phyloP scores from a whole-genome alignment of 2,113 vertebrate genomes.

The Phaethon lepturus region DNA sequence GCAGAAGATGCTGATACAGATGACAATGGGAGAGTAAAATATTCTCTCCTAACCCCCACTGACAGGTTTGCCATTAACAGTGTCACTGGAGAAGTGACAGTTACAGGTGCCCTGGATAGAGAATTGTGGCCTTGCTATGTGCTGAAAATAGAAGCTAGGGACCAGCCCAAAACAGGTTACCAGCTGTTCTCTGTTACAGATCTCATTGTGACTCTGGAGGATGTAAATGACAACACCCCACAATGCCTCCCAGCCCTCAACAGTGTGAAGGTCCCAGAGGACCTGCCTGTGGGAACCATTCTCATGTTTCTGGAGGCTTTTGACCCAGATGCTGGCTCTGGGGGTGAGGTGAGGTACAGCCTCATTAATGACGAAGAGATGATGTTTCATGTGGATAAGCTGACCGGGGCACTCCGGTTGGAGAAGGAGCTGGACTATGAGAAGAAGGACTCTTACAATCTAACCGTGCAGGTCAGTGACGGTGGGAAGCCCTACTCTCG shows the following conservation, averaged over 20 bases:
- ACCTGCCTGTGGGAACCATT: conserved; percentile 85
- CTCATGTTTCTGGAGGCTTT: conserved; percentile 90
- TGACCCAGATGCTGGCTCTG: conserved; percentile 86
- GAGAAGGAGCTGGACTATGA: conserved; percentile 94
- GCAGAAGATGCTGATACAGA: conserved; percentile 85
- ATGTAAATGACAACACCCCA: conserved; percentile 92
- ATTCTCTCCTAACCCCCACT: conserved; percentile 83
- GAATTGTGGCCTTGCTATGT: conserved; percentile 83
- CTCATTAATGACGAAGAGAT: conserved; percentile 82
- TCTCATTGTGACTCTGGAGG: conserved; percentile 86
- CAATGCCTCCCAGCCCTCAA: conserved; percentile 84
- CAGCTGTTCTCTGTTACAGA: conserved; percentile 83
- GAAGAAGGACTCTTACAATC: conserved; percentile 84
- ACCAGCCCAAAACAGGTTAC: conserved; percentile 82
- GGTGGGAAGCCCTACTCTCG: conserved; percentile 84
- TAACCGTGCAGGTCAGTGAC: conserved; percentile 89
- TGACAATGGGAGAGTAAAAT: conserved; percentile 82
- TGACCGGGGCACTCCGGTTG: conserved; percentile 85
- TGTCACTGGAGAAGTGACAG: conserved; percentile 84
- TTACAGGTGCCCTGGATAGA: conserved; percentile 85
- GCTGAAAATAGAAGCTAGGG: conserved; percentile 87
- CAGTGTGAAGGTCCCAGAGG: conserved; percentile 89
- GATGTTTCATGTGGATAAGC: conserved; percentile 83
- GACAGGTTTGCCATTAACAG: conserved; percentile 87
- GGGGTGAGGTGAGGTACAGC: conserved; percentile 86